Evolutionary conservation across 2,797 vertebrate genomes (phyloP).

Genomic region (Enteromius anoplus): DNA sequence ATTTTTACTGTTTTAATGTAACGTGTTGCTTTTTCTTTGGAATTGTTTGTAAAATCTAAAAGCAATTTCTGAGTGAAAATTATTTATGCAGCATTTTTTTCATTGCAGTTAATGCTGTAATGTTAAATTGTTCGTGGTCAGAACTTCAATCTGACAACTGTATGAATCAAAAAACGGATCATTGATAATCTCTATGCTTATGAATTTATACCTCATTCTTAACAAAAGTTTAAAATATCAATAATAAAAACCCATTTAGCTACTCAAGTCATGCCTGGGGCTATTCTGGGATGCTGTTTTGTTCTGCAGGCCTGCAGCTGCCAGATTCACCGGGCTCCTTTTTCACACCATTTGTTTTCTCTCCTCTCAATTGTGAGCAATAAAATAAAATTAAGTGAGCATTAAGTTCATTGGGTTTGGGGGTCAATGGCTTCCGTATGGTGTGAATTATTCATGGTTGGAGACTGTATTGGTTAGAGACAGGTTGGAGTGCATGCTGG

Average conservation of each 20-base stretch:
- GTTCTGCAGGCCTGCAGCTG: conserved; percentile 55
- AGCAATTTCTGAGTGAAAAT: background rate
- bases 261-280: conserved; percentile 43
- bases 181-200: conserved; percentile 55
- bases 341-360: conserved; percentile 43
- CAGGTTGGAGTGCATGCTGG: conserved; percentile 77
- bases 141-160: background rate
- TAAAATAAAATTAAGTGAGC: conserved; percentile 78
- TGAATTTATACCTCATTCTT: conserved; percentile 42
- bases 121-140: conserved; percentile 1
- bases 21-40: background rate
- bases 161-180: conserved; percentile 68
- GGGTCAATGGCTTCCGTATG: conserved; percentile 84
- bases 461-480: conserved; percentile 73
- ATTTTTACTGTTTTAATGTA: background rate
- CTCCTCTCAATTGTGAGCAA: conserved; percentile 56
- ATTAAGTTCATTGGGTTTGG: conserved; percentile 84
- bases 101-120: background rate
- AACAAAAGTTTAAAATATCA: conserved; percentile 49
- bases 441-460: conserved; percentile 85
- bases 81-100: background rate
- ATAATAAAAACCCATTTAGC: conserved; percentile 48
- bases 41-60: background rate
- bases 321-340: conserved; percentile 46
- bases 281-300: conserved; percentile 36